Conservation (phyloP, 64 coral and sea anemone genomes). For the Montipora foliosa region DNA sequence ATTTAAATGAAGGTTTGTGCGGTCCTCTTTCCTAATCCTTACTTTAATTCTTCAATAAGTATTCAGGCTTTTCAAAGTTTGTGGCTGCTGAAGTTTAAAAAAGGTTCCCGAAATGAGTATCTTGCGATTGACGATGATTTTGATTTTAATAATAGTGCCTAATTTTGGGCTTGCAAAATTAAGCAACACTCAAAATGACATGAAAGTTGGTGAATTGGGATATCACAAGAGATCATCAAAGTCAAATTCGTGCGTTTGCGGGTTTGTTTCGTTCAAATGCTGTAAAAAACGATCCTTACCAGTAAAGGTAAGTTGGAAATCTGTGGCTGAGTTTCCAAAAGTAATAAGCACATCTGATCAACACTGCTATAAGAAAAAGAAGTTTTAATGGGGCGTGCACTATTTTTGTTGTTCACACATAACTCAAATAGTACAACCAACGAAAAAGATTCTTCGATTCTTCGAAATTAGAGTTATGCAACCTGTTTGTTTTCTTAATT, state of each 20-base stretch:
- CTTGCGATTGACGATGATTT: background rate
- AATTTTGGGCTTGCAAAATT: background rate
- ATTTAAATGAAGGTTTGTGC: background rate
- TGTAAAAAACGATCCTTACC: background rate
- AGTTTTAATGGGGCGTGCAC: too few species aligned
- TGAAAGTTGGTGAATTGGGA: background rate
- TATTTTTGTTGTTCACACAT: too few species aligned
- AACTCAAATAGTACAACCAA: too few species aligned
- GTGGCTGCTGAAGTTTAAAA: background rate
- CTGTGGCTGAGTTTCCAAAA: too few species aligned
- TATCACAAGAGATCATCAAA: background rate
- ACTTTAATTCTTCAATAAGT: too few species aligned
- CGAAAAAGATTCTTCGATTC: too few species aligned
- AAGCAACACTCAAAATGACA: background rate
- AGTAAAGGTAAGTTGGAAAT: background rate
- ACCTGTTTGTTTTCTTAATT: too few species aligned
- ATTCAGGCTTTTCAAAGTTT: too few species aligned
- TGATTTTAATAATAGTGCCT: background rate
- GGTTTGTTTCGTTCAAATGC: background rate
- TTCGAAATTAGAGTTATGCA: too few species aligned
- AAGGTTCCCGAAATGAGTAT: background rate
- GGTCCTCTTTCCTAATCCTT: too few species aligned
- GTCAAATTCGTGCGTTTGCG: background rate
- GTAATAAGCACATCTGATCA: too few species aligned
- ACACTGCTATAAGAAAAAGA: too few species aligned